These are phyloP conservation scores for Drosophila repleta DNA, from an alignment of 1,140 invertebrate species.

Conservation along the genomic window DNA sequence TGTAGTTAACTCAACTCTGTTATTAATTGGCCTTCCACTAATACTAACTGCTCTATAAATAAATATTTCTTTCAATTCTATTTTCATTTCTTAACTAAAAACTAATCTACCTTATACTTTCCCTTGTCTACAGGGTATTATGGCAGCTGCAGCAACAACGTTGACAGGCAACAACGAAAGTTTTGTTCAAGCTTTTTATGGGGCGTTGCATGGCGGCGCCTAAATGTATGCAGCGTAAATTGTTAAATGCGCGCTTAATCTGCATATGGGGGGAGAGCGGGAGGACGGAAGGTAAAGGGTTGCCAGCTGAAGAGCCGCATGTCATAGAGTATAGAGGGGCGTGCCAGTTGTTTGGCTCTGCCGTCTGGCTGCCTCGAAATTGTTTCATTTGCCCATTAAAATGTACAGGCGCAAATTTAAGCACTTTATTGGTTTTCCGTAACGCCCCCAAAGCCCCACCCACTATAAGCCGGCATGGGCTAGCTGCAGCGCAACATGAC, in stretches of 20 bases:
- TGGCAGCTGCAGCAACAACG: constrained; percentile 26
- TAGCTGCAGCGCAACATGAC: not conserved
- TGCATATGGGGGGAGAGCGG: constrained; percentile 46
- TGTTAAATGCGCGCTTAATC: constrained; percentile 80
- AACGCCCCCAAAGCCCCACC: constrained; percentile 1
- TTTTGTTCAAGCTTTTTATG: constrained; percentile 59
- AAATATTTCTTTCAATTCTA: too few relatives aligned
- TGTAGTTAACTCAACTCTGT: too few relatives aligned
- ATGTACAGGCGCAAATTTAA: constrained; percentile 74
- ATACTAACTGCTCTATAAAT: too few relatives aligned
- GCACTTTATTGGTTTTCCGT: constrained; percentile 72
- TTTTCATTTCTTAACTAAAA: too few relatives aligned
- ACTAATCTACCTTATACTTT: not conserved
- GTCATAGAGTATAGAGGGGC: constrained; percentile 9
- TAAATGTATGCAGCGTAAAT: constrained; percentile 81
- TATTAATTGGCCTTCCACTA: too few relatives aligned
- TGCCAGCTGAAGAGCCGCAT: not conserved
- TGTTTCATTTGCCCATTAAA: constrained; percentile 80
- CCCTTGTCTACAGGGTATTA: not conserved
- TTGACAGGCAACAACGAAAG: constrained; percentile 45
- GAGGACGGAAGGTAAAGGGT: too few relatives aligned
- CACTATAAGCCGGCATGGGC: constrained; percentile 9
- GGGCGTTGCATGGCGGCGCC: constrained; percentile 32
- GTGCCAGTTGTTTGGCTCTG: constrained; percentile 21
- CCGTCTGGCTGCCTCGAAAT: constrained; percentile 49